Percentiles rank a stretch among this genome's conserved stretches.
Evolutionary conservation across 1,140 invertebrate species (phyloP).

Genomic region (Vollenhovia emeryi): DNA sequence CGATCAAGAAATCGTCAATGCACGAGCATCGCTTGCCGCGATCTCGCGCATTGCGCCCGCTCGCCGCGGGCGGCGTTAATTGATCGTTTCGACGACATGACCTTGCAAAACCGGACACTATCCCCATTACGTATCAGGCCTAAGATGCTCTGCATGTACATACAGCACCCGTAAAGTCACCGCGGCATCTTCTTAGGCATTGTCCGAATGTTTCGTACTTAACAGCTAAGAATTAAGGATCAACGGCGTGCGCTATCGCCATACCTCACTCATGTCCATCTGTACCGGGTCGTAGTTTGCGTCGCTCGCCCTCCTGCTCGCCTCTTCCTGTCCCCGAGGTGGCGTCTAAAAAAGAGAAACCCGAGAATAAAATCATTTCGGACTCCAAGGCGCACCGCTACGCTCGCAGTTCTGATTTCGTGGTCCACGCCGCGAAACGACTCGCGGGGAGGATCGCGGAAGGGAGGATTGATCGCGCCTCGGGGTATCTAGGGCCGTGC

Average conservation of each 20-base stretch:
- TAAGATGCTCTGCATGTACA: constrained; percentile 59
- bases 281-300: constrained; percentile 86
- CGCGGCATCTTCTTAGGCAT: constrained; percentile 68
- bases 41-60: not conserved
- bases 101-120: constrained; percentile 60
- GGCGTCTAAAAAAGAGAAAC: constrained; percentile 79
- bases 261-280: constrained; percentile 88
- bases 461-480: not conserved
- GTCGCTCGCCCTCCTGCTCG: constrained; percentile 79
- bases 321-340: constrained; percentile 63
- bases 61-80: not conserved
- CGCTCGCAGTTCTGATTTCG: not conserved
- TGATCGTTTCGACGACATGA: constrained; percentile 40
- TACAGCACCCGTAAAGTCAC: constrained; percentile 70
- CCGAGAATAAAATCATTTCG: constrained; percentile 43
- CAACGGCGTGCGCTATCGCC: constrained; percentile 63
- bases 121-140: constrained; percentile 56
- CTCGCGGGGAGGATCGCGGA: not conserved
- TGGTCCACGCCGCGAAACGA: not conserved
- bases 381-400: not conserved
- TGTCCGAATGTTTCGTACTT: constrained; percentile 67
- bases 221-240: constrained; percentile 57
- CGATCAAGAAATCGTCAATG: not conserved
- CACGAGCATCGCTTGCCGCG: not conserved
- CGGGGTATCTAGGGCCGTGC: not conserved